Conservation (phyloP, 2,888 invertebrate species). For the Heliconius charithonia region DNA sequence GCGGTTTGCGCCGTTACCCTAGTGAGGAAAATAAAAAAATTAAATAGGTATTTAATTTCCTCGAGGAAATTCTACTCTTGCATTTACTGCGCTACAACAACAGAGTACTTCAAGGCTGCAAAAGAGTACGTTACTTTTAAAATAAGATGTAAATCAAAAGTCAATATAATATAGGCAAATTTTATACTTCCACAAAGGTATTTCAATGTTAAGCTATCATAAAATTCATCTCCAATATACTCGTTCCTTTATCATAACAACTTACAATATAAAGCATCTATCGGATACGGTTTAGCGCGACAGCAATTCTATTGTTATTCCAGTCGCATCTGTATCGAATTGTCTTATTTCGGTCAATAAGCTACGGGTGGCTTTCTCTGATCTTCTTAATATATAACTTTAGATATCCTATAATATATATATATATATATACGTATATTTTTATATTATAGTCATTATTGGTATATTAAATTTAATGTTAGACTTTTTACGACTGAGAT, state of each 20-base stretch:
- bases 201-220: not conserved
- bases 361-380: constrained; percentile 30
- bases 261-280: constrained; percentile 5
- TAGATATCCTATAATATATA: not conserved
- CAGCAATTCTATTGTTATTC: constrained; percentile 37
- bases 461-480: not conserved
- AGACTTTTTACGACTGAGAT: not conserved
- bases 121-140: too few species aligned
- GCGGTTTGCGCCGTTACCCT: too few species aligned
- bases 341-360: constrained; percentile 44
- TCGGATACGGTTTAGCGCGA: not conserved
- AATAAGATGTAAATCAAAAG: too few species aligned
- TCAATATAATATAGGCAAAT: too few species aligned
- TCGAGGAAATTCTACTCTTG: too few species aligned
- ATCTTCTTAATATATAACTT: constrained; percentile 18
- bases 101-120: too few species aligned
- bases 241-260: not conserved
- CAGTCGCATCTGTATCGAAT: constrained; percentile 32
- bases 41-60: too few species aligned
- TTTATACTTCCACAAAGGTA: not conserved
- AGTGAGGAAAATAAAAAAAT: too few species aligned
- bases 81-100: too few species aligned
- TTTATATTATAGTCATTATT: not conserved
- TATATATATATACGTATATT: not conserved
- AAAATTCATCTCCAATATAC: not conserved